Evolutionary conservation across 2,113 vertebrate genomes (phyloP).

Genomic region (Panthera tigris): DNA sequence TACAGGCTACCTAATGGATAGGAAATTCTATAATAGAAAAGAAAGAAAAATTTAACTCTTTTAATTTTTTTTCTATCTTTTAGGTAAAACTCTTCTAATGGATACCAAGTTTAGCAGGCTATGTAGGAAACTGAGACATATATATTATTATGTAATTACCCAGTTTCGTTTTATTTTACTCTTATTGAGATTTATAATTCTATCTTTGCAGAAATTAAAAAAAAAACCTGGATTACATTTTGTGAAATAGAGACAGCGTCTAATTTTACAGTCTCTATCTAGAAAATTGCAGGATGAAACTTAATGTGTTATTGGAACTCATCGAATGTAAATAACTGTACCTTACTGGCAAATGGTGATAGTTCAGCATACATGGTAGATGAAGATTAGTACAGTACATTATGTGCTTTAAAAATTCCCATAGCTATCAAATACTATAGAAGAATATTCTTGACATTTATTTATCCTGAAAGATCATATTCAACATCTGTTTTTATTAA

Average conservation of each 20-base stretch:
- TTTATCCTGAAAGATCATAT: conserved; percentile 50
- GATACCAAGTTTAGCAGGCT: background rate
- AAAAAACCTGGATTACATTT: background rate
- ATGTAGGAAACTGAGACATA: background rate
- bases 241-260: background rate
- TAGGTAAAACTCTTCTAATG: background rate
- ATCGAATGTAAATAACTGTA: background rate
- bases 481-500: conserved; percentile 53
- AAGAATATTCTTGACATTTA: conserved; percentile 42
- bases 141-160: background rate
- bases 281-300: background rate
- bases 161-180: background rate
- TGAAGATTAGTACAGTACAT: background rate
- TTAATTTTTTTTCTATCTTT: background rate
- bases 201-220: background rate
- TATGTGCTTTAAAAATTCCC: conserved; percentile 52
- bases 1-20: background rate
- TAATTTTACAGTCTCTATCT: conserved; percentile 2
- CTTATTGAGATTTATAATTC: background rate
- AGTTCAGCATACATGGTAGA: background rate
- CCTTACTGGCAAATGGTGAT: conserved; percentile 13
- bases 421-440: conserved; percentile 23
- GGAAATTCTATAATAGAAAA: background rate
- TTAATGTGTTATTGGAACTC: background rate
- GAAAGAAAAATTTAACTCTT: background rate